These are phyloP conservation scores for Diplodus puntazzo DNA, from an alignment of 2,797 vertebrate species.

Conservation along the genomic window DNA sequence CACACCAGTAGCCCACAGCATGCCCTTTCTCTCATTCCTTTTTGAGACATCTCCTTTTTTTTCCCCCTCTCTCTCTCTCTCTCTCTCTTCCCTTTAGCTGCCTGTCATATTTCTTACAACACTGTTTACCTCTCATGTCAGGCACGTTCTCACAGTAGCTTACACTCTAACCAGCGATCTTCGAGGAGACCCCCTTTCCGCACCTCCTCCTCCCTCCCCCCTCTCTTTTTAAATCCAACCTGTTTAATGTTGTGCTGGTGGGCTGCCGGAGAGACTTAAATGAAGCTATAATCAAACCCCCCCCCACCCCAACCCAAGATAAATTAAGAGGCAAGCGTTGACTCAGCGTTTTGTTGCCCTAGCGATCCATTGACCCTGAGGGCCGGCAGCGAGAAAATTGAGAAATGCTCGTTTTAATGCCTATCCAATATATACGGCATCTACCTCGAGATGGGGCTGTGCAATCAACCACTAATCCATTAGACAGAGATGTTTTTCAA, in stretches of 20 bases:
- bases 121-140: conserved; percentile 72
- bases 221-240: conserved; percentile 20
- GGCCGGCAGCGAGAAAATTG: conserved; percentile 91
- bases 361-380: conserved; percentile 94
- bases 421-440: conserved; percentile 96
- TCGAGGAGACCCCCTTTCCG: background rate
- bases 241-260: conserved; percentile 54
- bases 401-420: conserved; percentile 97
- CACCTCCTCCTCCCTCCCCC: background rate
- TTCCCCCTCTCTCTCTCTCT: conserved; percentile 11
- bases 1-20: conserved; percentile 48
- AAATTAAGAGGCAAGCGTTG: conserved; percentile 86
- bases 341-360: conserved; percentile 92
- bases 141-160: conserved; percentile 37
- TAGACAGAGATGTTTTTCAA: conserved; percentile 91
- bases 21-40: conserved; percentile 64
- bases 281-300: conserved; percentile 76
- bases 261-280: conserved; percentile 54
- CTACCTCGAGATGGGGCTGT: conserved; percentile 89
- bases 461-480: conserved; percentile 95
- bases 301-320: conserved; percentile 41
- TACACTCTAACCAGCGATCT: conserved; percentile 14
- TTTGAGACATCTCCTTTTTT: conserved; percentile 61
- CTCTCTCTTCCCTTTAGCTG: conserved; percentile 58
- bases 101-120: conserved; percentile 76